Percentiles rank a stretch among this genome's conserved stretches.
These are phyloP conservation scores for Meteorus cinctellus DNA, from an alignment of 2,888 invertebrate genomes.

Conservation along the genomic window DNA sequence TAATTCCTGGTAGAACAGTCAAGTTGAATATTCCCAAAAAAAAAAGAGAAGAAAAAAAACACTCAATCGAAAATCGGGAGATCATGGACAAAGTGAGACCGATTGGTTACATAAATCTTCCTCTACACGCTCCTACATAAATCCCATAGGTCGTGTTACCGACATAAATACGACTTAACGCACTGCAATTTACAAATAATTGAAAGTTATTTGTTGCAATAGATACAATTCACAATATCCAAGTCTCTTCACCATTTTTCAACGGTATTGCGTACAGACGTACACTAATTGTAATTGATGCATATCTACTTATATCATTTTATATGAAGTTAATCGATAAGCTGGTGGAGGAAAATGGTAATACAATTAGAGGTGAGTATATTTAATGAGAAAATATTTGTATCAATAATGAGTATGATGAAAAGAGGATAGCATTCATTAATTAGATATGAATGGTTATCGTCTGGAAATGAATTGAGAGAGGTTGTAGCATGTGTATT, in stretches of 20 bases:
- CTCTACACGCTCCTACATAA: slow-evolving; percentile 65
- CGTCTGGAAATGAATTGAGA: neutral
- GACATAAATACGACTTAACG: slow-evolving; percentile 72
- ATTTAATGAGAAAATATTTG: neutral
- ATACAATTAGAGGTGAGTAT: neutral
- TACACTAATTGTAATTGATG: slow-evolving; percentile 2
- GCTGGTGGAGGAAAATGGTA: neutral
- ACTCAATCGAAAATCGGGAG: slow-evolving; percentile 38
- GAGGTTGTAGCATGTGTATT: neutral
- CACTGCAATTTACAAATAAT: slow-evolving; percentile 68
- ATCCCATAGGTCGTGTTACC: slow-evolving; percentile 60
- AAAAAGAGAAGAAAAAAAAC: slow-evolving; percentile 22
- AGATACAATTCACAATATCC: slow-evolving; percentile 43
- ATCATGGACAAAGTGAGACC: slow-evolving; percentile 70
- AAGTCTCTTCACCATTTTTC: neutral
- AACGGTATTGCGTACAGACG: neutral
- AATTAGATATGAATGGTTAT: slow-evolving; percentile 5
- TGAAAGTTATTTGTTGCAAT: slow-evolving; percentile 72
- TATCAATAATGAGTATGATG: neutral
- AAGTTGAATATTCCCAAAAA: slow-evolving; percentile 19
- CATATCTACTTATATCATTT: neutral
- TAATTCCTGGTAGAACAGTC: slow-evolving; percentile 24
- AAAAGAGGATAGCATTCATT: neutral
- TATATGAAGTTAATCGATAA: neutral
- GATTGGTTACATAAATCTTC: slow-evolving; percentile 71